Evolutionary conservation across 1,140 invertebrate genomes (phyloP), one percentile per base, ranked within the genome.

Genomic region (Polypedilum vanderplanki): DNA sequence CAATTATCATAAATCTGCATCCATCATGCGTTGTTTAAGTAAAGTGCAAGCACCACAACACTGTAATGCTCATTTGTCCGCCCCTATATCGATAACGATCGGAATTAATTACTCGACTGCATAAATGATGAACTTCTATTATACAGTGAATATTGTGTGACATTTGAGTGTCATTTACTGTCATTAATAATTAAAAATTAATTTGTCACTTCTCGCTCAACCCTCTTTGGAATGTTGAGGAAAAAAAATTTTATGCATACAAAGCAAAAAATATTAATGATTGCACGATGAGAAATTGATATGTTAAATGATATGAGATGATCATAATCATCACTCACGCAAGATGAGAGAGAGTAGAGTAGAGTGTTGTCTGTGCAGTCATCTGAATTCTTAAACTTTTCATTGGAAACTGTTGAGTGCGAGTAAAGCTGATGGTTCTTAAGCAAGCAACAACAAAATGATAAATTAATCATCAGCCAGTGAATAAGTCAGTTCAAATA

Each of bases 391-490:
- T 18, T 67, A 20, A 3, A 3, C 8, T 46, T 46, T 46, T 46
- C 41, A 46, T 46, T 57, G 24, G 24, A 33, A 33, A 33, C 24
- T 57, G 46, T 57, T 12, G 46, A 57, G 12, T 12, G 12, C 46
- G 46, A 57, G 46, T 12, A 57, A n/a, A 57, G 46, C 24, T 33
- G 24, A 33, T 33, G 24, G n/a, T 57, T 57, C 12, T n/a, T 57
- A 57, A 57, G 46, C n/a, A 70, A 22, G 65, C 18, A 70, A 70
- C 24, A 7, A 70, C 65, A 70, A 70, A 70, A 70, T 70, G 65
- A 70, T 70, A 20, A 70, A 70, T 70, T 70, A 70, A 70, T 70
- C 65, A 70, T 70, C 65, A 70, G 65, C 65, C 65, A 70, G 65
- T 70, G 17, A 70, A 20, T 70, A 70, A 70, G 65, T 70, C 65